A percentile compares a stretch with the other conserved stretches of the same genome.
phyloP scores from a whole-genome alignment of 1,140 invertebrate species.

The Drosophila novamexicana region DNA sequence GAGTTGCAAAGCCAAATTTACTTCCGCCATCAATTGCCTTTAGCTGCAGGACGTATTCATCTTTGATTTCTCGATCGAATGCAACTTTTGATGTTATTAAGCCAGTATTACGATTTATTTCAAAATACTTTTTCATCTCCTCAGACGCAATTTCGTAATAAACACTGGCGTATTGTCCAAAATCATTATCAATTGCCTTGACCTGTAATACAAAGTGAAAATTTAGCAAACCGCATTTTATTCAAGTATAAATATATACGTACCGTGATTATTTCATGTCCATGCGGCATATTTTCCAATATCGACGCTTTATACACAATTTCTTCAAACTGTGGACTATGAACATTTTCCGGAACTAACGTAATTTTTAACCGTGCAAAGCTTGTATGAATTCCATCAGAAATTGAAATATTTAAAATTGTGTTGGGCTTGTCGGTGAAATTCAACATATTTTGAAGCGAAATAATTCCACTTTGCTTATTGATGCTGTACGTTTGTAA shows the following conservation, averaged over 20 bases:
- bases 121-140: constrained; percentile 90
- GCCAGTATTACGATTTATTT: constrained; percentile 91
- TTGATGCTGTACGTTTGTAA: constrained; percentile 94
- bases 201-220: constrained; percentile 84
- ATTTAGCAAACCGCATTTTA: background rate
- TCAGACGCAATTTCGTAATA: constrained; percentile 93
- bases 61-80: constrained; percentile 91
- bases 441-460: constrained; percentile 87
- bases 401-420: constrained; percentile 94
- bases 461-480: constrained; percentile 87
- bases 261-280: constrained; percentile 84
- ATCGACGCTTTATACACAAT: constrained; percentile 90
- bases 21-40: constrained; percentile 95
- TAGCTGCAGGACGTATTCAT: constrained; percentile 91
- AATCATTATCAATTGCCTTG: constrained; percentile 92
- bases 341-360: constrained; percentile 91
- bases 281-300: constrained; percentile 92
- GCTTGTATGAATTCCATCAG: constrained; percentile 95
- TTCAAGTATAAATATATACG: background rate
- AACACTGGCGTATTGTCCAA: constrained; percentile 91
- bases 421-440: constrained; percentile 87
- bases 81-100: constrained; percentile 90
- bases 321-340: constrained; percentile 91
- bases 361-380: constrained; percentile 92
- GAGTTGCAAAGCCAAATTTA: constrained; percentile 90